phyloP scores from a whole-genome alignment of 2,888 invertebrate species.

The Microctonus aethiopoides region DNA sequence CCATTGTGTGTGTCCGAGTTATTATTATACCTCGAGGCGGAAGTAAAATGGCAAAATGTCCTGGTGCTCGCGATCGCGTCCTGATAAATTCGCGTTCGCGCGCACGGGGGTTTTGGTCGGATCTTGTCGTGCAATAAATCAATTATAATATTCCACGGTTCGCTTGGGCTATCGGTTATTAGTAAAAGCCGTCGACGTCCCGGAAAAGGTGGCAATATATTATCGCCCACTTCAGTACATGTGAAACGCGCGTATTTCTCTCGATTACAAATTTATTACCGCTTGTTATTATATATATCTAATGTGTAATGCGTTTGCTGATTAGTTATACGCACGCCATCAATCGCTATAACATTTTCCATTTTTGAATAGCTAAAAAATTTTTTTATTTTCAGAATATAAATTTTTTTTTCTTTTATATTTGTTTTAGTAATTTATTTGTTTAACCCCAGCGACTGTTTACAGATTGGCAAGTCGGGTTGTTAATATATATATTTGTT shows the following conservation, averaged over 20 bases:
- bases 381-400: neutral
- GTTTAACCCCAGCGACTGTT: neutral
- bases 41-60: slow-evolving; percentile 28
- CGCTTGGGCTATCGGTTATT: slow-evolving; percentile 66
- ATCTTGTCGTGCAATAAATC: slow-evolving; percentile 59
- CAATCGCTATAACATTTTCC: neutral
- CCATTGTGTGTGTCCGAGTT: slow-evolving; percentile 27
- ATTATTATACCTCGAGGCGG: slow-evolving; percentile 31
- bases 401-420: too few species aligned
- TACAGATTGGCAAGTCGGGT: neutral
- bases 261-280: slow-evolving; percentile 57
- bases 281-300: neutral
- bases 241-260: slow-evolving; percentile 53
- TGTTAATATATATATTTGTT: neutral
- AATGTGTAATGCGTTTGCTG: neutral
- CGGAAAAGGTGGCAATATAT: slow-evolving; percentile 65
- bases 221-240: slow-evolving; percentile 45
- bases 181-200: slow-evolving; percentile 64
- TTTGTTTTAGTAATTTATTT: too few species aligned
- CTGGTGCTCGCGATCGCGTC: slow-evolving; percentile 44
- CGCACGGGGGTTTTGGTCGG: slow-evolving; percentile 5
- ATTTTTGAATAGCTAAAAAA: neutral
- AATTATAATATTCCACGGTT: slow-evolving; percentile 68
- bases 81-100: slow-evolving; percentile 60
- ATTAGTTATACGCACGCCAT: neutral